Evolutionary conservation across 2,797 vertebrate species (phyloP), one percentile per base, ranked within the genome.

Genomic region (Ceyx erithaca): DNA sequence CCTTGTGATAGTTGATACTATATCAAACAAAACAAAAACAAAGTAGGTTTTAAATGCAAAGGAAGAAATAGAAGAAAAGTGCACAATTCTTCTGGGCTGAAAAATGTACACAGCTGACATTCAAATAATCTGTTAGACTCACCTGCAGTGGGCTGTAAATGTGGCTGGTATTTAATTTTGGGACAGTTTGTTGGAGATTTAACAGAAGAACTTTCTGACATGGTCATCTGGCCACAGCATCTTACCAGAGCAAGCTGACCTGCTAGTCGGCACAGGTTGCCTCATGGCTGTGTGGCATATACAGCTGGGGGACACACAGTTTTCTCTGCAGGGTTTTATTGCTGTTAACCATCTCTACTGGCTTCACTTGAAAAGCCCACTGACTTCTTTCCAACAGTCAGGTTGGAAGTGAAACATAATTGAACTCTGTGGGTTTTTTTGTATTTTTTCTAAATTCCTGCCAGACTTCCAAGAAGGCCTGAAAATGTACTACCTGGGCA

Each of bases 261-360:
- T 28, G 30, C 26, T n/a, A 28, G 46, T 35, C 17, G 22, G 40
- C 1, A 0, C 37, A 28, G 35, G 40, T 18, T 68, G 72, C 46
- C 45, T 45, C 5, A 0, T 1, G 2, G 22, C 33, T 26, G 6
- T 10, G 19, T 22, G 63, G 11, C 55, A n/a, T 31, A 3, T 13
- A 21, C 14, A 0, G 26, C 21, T 13, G 6, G 21, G 33, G 10
- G 19, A 2, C 16, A 10, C 26, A 30, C 3, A 0, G 0, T 55
- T 76, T 84, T 72, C 35, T 59, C 40, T 67, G 19, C 17, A 40
- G 37, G 4, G 7, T 72, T 81, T 58, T 55, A 43, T 55, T 72
- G 6, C 28, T 58, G 10, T 52, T 69, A 40, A 7, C 14, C 62
- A 0, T 48, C 21, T 72, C 76, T 33, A 17, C 25, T 2, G 3